Evolutionary conservation across 2,797 vertebrate genomes (phyloP).

Genomic region (Lates japonicus): DNA sequence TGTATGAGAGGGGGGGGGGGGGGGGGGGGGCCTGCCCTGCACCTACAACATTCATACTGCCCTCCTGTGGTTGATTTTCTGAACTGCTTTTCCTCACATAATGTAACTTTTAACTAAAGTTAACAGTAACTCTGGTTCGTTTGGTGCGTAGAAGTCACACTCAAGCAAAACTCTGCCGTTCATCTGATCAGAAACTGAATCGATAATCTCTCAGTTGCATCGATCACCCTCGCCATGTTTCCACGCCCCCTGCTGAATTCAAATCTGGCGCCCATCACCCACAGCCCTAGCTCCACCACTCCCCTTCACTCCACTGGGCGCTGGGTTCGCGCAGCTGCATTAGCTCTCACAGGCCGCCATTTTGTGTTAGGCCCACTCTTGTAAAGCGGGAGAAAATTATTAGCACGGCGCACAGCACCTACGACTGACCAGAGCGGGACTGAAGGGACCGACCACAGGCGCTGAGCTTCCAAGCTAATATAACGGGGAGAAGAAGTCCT

Average conservation of each 20-base stretch:
- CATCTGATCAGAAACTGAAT: background rate
- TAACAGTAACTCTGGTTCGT: accelerated
- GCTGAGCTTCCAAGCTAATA: conserved; percentile 52
- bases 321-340: conserved; percentile 86
- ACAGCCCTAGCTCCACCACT: conserved; percentile 21
- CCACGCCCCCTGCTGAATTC: conserved; percentile 75
- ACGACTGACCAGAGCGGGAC: conserved; percentile 54
- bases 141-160: accelerated
- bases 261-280: conserved; percentile 77
- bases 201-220: accelerated
- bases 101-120: background rate
- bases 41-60: conserved; percentile 35
- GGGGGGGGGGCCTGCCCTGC: background rate
- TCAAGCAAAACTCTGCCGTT: background rate
- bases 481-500: conserved; percentile 66
- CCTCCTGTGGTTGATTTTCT: conserved; percentile 59
- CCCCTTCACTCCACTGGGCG: conserved; percentile 57
- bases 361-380: conserved; percentile 92
- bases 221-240: background rate
- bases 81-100: conserved; percentile 5
- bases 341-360: conserved; percentile 88
- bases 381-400: conserved; percentile 82
- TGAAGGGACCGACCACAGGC: conserved; percentile 15
- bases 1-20: background rate
- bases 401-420: conserved; percentile 66